Base-by-base conservation (phyloP, 2,888 invertebrate species). In the Himalopsyche tibetana region DNA sequence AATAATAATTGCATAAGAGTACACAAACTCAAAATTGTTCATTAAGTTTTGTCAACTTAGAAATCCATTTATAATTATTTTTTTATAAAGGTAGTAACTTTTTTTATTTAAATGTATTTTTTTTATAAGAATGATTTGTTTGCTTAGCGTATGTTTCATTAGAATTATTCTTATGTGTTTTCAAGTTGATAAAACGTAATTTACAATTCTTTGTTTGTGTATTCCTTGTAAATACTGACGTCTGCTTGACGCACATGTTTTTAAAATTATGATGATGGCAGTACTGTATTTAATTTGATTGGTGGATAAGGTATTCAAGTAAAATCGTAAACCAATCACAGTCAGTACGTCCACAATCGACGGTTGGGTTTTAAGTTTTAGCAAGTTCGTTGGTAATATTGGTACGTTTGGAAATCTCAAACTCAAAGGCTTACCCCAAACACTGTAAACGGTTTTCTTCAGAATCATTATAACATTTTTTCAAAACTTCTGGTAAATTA, bases 401-500 rank as follows among this genome's bases (percentile, higher is more conserved):
- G 74, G 74, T 74, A 74, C 36, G 36, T 36, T 74, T 74, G 74
- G 19, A 74, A 74, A 36, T 74, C 74, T 36, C 15, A 74, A 74
- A 36, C 74, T 36, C 15, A 38, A 74, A 36, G 12, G 63, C 74
- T 74, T 28, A 36, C 36, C 36, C 36, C 74, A 74, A 74, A 74
- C 74, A 74, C 9, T 74, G 28, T 28, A 74, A 74, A 74, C 74
- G 74, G 74, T 74, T 74, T 74, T 74, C 36, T 74, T 28, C 74
- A 15, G 8, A 6, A 19, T 19, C 9, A 12, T 74, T 38, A 74
- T 74, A 36, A 74, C 36, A 74, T 36, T 38, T 36, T n/a, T 74
- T 74, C 36, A 28, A 38, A 74, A 74, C 15, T 74, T 28, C 4
- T 12, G 38, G 11, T n/a, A 63, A 74, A 36, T 36, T 74, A 36